Conservation (phyloP, 2,888 invertebrate genomes). For the Hydrotaea diabolus region DNA sequence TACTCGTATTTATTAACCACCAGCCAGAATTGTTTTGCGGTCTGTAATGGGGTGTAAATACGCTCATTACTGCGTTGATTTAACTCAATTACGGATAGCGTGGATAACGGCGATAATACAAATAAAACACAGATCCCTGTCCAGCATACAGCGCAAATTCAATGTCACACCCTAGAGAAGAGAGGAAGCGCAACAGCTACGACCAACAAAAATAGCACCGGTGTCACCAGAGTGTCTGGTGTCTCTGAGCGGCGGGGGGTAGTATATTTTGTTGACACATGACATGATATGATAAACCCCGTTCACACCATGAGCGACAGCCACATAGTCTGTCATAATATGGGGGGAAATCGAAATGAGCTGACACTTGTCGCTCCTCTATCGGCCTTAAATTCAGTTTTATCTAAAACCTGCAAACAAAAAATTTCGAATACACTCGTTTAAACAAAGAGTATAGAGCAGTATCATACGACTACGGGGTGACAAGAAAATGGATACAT, state of each 20-base stretch:
- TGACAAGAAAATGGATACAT: no score
- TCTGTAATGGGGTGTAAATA: background rate
- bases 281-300: background rate
- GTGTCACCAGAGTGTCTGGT: background rate
- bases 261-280: background rate
- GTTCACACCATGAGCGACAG: background rate
- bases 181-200: background rate
- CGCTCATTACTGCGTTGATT: constrained; percentile 23
- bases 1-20: background rate
- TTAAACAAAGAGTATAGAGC: no score
- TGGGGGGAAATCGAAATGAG: background rate
- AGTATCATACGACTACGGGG: no score
- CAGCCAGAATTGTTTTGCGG: constrained; percentile 17
- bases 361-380: background rate
- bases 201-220: background rate
- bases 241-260: background rate
- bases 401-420: no score
- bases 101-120: constrained; percentile 3
- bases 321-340: background rate
- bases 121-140: background rate
- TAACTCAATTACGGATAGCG: constrained; percentile 32
- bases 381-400: background rate
- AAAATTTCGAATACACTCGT: no score
- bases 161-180: background rate
- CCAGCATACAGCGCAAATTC: background rate